Evolutionary conservation across 2,113 vertebrate genomes (phyloP).

Genomic region (Rhynchopsitta pachyrhyncha): DNA sequence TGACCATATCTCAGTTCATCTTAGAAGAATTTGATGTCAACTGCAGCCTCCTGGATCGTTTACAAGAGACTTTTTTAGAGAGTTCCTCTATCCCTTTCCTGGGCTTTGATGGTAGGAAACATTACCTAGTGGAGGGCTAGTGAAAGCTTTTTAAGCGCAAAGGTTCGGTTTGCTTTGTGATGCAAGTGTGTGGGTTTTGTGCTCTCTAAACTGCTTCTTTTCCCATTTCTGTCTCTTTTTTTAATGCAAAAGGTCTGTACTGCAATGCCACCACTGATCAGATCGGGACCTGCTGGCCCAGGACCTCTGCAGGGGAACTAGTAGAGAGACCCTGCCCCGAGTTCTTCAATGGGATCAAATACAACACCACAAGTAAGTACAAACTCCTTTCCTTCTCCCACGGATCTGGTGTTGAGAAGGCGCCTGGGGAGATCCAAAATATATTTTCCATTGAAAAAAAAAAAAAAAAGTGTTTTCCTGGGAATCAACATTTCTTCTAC

Average conservation of each 20-base stretch:
- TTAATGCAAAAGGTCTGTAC: constrained; percentile 77
- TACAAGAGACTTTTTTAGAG: constrained; percentile 82
- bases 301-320: constrained; percentile 82
- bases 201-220: not conserved
- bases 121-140: not conserved
- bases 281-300: constrained; percentile 98
- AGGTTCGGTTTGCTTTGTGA: not conserved
- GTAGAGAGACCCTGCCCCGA: constrained; percentile 95
- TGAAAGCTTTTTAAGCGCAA: not conserved
- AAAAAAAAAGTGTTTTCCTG: not conserved
- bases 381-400: not conserved
- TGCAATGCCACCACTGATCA: constrained; percentile 94
- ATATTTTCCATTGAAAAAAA: not conserved
- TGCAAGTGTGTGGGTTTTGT: not conserved
- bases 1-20: constrained; percentile 82
- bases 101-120: constrained; percentile 84
- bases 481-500: not conserved
- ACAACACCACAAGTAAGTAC: constrained; percentile 95
- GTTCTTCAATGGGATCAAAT: constrained; percentile 95
- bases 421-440: not conserved
- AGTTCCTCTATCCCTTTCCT: constrained; percentile 78
- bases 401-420: not conserved
- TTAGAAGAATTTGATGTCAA: constrained; percentile 88
- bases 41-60: constrained; percentile 86
- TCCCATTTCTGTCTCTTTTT: not conserved